Percentiles rank a stretch among this genome's conserved stretches.
Evolutionary conservation across 2,797 vertebrate species (phyloP).

Genomic region (Rhinatrema bivittatum): DNA sequence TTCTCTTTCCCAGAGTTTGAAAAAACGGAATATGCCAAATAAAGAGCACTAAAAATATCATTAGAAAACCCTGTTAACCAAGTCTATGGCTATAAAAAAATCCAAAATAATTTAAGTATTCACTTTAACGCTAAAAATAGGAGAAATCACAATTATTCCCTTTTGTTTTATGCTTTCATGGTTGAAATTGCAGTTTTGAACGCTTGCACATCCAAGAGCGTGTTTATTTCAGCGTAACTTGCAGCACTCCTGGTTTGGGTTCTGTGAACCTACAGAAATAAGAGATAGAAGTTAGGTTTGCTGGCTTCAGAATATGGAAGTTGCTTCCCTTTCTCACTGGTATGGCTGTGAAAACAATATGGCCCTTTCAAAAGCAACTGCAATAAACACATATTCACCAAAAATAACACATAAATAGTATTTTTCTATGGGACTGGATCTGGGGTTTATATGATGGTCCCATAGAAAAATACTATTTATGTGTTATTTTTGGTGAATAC

Average conservation of each 20-base stretch:
- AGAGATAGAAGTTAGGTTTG: slow-evolving; percentile 34
- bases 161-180: slow-evolving; percentile 1
- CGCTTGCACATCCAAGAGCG: background rate
- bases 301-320: too few species aligned
- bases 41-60: too few species aligned
- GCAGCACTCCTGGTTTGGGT: slow-evolving; percentile 78
- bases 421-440: too few species aligned
- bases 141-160: slow-evolving; percentile 15
- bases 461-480: too few species aligned
- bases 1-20: slow-evolving; percentile 12
- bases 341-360: too few species aligned
- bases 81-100: slow-evolving; percentile 5
- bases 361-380: too few species aligned
- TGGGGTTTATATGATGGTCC: too few species aligned
- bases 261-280: slow-evolving; percentile 77
- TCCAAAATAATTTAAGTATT: slow-evolving; percentile 14
- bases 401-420: too few species aligned
- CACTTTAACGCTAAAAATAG: slow-evolving; percentile 1
- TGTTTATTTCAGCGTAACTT: slow-evolving; percentile 71
- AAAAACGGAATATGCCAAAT: slow-evolving; percentile 1
- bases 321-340: too few species aligned
- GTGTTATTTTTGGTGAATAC: too few species aligned
- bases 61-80: slow-evolving; percentile 3
- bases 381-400: too few species aligned
- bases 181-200: background rate